These are phyloP conservation scores for Clamator glandarius DNA, from an alignment of 2,797 vertebrate species.

Conservation along the genomic window DNA sequence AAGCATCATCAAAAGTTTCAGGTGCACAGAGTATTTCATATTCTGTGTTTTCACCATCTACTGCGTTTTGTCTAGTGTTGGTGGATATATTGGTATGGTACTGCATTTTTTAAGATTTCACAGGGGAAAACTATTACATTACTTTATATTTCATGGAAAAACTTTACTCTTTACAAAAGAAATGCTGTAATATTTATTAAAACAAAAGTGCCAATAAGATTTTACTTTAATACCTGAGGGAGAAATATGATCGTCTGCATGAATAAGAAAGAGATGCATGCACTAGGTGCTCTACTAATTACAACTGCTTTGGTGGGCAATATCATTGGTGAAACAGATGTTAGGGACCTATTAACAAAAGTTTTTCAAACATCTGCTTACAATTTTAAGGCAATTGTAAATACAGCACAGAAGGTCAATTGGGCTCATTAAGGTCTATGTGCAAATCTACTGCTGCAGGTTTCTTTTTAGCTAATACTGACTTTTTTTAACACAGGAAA, in stretches of 20 bases:
- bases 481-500: conserved; percentile 86
- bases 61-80: background rate
- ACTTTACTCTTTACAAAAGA: conserved; percentile 40
- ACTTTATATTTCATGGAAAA: background rate
- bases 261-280: conserved; percentile 67
- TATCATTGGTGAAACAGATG: conserved; percentile 80
- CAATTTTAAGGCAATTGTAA: conserved; percentile 94
- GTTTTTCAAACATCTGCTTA: conserved; percentile 92
- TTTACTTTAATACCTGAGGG: conserved; percentile 60
- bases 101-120: conserved; percentile 1
- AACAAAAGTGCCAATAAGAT: conserved; percentile 70
- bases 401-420: conserved; percentile 92
- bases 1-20: background rate
- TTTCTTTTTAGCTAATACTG: conserved; percentile 76
- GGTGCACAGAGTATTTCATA: background rate
- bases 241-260: conserved; percentile 70
- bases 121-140: background rate
- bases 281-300: conserved; percentile 77
- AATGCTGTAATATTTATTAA: conserved; percentile 61
- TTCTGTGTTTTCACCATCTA: background rate
- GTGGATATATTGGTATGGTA: background rate
- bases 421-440: conserved; percentile 92
- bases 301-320: conserved; percentile 82
- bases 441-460: conserved; percentile 86
- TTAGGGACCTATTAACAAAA: conserved; percentile 83